These are phyloP conservation scores for Tenthredo amoena DNA, from an alignment of 2,888 invertebrate species.

Conservation along the genomic window DNA sequence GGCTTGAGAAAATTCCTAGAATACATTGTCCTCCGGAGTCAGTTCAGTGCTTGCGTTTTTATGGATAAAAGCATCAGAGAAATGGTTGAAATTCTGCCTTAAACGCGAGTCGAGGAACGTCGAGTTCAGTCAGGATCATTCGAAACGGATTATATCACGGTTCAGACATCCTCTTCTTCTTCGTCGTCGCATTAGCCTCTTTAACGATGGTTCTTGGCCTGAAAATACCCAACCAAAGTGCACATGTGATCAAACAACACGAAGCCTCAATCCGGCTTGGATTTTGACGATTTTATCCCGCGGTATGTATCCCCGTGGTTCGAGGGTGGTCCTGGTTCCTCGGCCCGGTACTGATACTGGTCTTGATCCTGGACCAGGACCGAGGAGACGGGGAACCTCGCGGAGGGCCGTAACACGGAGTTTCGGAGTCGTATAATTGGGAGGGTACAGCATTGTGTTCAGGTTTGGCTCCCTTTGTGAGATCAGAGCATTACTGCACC, in stretches of 20 bases:
- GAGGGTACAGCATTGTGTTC: constrained; percentile 65
- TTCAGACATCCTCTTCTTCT: not conserved
- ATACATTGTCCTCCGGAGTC: not conserved
- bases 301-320: not conserved
- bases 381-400: not conserved
- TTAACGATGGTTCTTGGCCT: not conserved
- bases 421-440: constrained; percentile 66
- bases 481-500: constrained; percentile 70
- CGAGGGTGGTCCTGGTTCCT: constrained; percentile 28
- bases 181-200: not conserved
- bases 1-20: not conserved
- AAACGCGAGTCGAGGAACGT: not conserved
- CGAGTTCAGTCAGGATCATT: not conserved
- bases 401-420: constrained; percentile 40
- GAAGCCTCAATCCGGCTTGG: constrained; percentile 25
- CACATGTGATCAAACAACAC: constrained; percentile 43
- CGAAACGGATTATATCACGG: not conserved
- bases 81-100: not conserved
- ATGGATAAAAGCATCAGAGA: not conserved
- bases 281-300: constrained; percentile 48
- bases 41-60: not conserved
- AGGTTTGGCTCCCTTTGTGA: constrained; percentile 69
- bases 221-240: not conserved
- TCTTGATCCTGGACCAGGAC: constrained; percentile 36
- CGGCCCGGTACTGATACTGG: constrained; percentile 19